Percentiles rank a stretch among this genome's conserved stretches.
Evolutionary conservation across 2,797 vertebrate genomes (phyloP).

Genomic region (Accipiter minullus): DNA sequence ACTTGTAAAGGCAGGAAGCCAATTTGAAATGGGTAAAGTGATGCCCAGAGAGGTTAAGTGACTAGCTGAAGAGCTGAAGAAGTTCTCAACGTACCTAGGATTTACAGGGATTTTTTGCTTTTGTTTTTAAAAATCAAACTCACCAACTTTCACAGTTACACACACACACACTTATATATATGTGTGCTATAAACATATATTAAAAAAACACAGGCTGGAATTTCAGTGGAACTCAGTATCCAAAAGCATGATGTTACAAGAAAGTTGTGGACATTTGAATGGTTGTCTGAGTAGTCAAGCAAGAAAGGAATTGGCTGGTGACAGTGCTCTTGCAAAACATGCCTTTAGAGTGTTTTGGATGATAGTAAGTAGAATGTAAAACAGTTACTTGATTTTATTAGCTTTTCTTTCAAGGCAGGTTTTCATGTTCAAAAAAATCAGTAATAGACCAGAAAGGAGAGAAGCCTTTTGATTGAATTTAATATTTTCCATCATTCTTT

Average conservation of each 20-base stretch:
- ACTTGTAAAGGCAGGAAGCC: not conserved
- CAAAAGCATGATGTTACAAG: not conserved
- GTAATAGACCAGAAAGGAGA: not conserved
- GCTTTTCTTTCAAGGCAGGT: not conserved
- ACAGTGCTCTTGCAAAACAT: not conserved
- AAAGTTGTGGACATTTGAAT: not conserved
- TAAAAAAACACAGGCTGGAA: not conserved
- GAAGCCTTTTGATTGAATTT: not conserved
- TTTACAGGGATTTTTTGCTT: not conserved
- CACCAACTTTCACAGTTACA: not conserved
- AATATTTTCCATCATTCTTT: not conserved
- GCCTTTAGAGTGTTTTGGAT: not conserved
- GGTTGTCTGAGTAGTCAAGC: not conserved
- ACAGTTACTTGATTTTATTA: not conserved
- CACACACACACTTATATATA: not conserved
- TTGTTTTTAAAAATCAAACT: not conserved
- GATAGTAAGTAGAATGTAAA: not conserved
- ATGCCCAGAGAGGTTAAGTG: slow-evolving; percentile 1
- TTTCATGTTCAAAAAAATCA: not conserved
- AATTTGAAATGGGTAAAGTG: not conserved
- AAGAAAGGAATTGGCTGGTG: not conserved
- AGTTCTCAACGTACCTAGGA: not conserved
- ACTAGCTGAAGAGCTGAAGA: not conserved
- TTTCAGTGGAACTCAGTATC: not conserved
- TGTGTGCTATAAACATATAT: no score